These are phyloP conservation scores for Pterocles orientalis DNA, from an alignment of 2,113 vertebrate species.

Conservation along the genomic window DNA sequence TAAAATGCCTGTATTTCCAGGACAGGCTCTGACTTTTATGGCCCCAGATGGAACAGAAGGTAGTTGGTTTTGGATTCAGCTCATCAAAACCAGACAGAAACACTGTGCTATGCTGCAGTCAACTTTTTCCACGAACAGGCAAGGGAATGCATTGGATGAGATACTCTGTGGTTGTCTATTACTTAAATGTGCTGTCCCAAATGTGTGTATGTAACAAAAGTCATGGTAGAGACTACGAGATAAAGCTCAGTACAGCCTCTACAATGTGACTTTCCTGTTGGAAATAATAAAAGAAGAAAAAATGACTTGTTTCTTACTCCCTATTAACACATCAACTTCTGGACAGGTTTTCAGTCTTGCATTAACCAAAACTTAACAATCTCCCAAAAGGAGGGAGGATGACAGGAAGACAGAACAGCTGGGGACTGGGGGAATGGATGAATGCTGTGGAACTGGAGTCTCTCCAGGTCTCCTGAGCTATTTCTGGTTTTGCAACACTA, in stretches of 20 bases:
- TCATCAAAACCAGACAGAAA: conserved; percentile 29
- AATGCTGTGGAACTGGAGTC: neutral
- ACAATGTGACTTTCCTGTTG: neutral
- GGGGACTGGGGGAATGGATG: neutral
- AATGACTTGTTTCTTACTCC: neutral
- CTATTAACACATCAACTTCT: conserved; percentile 16
- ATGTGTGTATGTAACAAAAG: neutral
- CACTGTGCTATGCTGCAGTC: neutral
- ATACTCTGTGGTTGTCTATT: neutral
- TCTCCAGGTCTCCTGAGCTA: conserved; percentile 4
- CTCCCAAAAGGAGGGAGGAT: neutral
- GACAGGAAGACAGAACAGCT: neutral
- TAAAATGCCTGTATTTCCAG: neutral
- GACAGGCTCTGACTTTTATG: neutral
- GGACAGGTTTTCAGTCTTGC: neutral
- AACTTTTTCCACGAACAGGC: neutral
- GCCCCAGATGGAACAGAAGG: neutral
- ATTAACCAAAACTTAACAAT: neutral
- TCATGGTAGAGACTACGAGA: neutral
- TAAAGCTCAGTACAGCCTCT: neutral
- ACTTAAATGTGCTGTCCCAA: neutral
- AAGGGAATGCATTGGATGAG: neutral
- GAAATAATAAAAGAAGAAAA: neutral
- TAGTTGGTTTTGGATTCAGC: neutral
- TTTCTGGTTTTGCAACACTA: conserved; percentile 42